Percentiles rank a stretch among this genome's conserved stretches.
These are phyloP conservation scores for Penaeus chinensis DNA, from an alignment of 1,140 invertebrate genomes.

Conservation along the genomic window DNA sequence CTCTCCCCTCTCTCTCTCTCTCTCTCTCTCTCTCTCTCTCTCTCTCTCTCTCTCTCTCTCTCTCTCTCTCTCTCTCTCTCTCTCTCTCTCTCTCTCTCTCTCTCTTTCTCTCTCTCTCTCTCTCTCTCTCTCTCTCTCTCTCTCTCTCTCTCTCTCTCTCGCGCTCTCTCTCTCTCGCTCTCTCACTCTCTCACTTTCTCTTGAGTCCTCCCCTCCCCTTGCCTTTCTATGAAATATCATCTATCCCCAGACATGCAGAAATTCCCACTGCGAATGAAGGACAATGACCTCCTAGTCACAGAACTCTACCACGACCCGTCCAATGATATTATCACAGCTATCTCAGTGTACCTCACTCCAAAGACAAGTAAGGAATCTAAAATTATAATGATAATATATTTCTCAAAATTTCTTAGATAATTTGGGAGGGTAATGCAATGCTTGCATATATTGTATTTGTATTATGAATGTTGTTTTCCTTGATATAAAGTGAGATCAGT, in stretches of 20 bases:
- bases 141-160: neutral
- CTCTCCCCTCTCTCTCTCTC: too few species aligned
- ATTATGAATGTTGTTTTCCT: neutral
- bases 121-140: neutral
- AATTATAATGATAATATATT: neutral
- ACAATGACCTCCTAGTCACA: constrained; percentile 97
- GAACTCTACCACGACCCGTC: constrained; percentile 95
- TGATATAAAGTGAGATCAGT: neutral
- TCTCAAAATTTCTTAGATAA: neutral
- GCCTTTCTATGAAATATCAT: constrained; percentile 46
- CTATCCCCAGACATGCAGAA: constrained; percentile 94
- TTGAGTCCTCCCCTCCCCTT: neutral
- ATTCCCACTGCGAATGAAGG: constrained; percentile 98
- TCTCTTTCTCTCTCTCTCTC: neutral
- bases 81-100: neutral
- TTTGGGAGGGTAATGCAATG: too few species aligned
- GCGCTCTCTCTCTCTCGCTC: neutral
- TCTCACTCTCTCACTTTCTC: neutral
- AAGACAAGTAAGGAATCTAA: constrained; percentile 76
- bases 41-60: neutral
- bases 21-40: neutral
- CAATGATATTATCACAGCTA: constrained; percentile 95
- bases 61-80: neutral
- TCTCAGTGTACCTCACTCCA: constrained; percentile 97
- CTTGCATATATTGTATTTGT: neutral